Evolutionary conservation across 2,113 vertebrate species (phyloP).

Genomic region (Otolemur garnettii): DNA sequence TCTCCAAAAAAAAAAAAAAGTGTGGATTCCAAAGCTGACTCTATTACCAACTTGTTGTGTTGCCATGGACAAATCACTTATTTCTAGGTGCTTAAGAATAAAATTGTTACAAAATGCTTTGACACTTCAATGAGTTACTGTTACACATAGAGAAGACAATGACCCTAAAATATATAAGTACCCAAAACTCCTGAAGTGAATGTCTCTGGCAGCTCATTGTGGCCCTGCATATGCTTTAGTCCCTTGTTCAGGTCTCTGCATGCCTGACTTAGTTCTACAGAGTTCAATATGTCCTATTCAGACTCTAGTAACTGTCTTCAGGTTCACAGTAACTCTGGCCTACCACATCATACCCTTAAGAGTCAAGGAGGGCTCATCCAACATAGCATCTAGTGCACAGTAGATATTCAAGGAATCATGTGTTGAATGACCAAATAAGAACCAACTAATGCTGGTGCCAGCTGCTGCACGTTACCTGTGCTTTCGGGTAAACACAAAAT

Average conservation of each 20-base stretch:
- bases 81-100: constrained; percentile 19
- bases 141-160: not conserved
- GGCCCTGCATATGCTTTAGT: not conserved
- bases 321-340: not conserved
- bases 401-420: not conserved
- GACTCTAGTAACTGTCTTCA: not conserved
- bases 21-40: not conserved
- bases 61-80: constrained; percentile 14
- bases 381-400: not conserved
- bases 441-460: not conserved
- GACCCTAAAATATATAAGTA: not conserved
- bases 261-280: not conserved
- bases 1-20: too few relatives aligned
- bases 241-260: not conserved
- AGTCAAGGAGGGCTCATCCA: not conserved
- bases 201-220: not conserved
- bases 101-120: constrained; percentile 52
- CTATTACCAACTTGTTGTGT: not conserved
- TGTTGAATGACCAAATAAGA: not conserved
- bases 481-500: not conserved
- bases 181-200: constrained; percentile 9
- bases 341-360: not conserved
- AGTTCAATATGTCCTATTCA: not conserved
- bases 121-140: constrained; percentile 1
- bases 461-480: not conserved